phyloP scores from a whole-genome alignment of 2,113 vertebrate genomes.

The Rhagologus leucostigma region DNA sequence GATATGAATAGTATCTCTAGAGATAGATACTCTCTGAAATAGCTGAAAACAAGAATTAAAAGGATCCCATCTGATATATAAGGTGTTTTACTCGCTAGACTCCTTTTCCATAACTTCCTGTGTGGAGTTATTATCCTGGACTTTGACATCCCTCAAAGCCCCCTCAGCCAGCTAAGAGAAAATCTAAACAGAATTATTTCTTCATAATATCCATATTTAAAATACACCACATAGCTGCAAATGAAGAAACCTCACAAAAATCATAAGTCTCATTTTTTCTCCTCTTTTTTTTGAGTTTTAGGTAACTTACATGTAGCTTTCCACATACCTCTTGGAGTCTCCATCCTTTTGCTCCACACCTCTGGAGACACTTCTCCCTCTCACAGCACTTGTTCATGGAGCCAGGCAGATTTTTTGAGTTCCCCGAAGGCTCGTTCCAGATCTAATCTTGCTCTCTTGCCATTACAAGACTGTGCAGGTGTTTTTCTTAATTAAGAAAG shows the following conservation, averaged over 20 bases:
- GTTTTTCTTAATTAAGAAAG: background rate
- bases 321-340: background rate
- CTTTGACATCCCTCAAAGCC: background rate
- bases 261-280: background rate
- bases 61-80: background rate
- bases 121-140: background rate
- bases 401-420: background rate
- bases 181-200: background rate
- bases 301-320: background rate
- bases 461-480: background rate
- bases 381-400: background rate
- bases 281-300: accelerated
- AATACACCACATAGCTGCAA: background rate
- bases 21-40: background rate
- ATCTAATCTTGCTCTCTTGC: background rate
- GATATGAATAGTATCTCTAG: no score
- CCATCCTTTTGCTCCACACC: background rate
- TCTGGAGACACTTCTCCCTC: background rate
- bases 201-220: background rate
- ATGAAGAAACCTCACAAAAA: accelerated
- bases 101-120: background rate
- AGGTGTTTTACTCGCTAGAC: background rate
- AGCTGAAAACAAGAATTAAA: background rate
- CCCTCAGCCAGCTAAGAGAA: background rate
- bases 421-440: background rate